These are phyloP conservation scores for Leptinotarsa rubiginosa DNA, from an alignment of 2,888 invertebrate species.

Conservation along the genomic window DNA sequence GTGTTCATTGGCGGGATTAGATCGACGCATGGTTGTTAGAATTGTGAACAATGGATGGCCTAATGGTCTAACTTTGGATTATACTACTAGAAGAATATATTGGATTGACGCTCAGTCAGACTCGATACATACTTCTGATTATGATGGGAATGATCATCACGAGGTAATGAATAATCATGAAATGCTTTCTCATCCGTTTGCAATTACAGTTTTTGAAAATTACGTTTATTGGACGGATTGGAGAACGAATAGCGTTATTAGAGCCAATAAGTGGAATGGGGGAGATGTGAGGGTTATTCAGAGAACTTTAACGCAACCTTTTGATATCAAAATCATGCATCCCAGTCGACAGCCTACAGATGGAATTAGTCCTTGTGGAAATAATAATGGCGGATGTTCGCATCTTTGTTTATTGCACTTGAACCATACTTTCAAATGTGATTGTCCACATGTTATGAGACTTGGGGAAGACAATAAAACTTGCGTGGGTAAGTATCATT, in stretches of 20 bases:
- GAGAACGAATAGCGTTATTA: constrained; percentile 86
- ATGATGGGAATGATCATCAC: constrained; percentile 79
- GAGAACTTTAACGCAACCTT: constrained; percentile 87
- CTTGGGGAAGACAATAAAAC: constrained; percentile 74
- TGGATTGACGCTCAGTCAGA: constrained; percentile 91
- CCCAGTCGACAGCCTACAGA: constrained; percentile 79
- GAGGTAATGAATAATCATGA: constrained; percentile 77
- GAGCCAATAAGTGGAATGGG: constrained; percentile 90
- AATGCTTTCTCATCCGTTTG: constrained; percentile 88
- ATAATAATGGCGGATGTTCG: constrained; percentile 81
- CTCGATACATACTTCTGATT: constrained; percentile 86
- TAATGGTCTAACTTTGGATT: constrained; percentile 86
- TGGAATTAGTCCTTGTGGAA: constrained; percentile 75
- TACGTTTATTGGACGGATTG: constrained; percentile 96
- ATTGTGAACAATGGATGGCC: constrained; percentile 80
- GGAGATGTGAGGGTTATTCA: constrained; percentile 83
- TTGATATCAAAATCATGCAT: constrained; percentile 88
- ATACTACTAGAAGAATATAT: constrained; percentile 78
- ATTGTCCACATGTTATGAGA: constrained; percentile 90
- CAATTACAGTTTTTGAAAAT: constrained; percentile 86
- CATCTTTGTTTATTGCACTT: constrained; percentile 83
- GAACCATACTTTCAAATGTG: constrained; percentile 76
- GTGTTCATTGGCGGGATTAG: constrained; percentile 80
- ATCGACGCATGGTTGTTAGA: constrained; percentile 72
- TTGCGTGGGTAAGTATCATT: constrained; percentile 71